Conservation (phyloP, 2,797 vertebrate genomes). For the Eutrigla gurnardus region DNA sequence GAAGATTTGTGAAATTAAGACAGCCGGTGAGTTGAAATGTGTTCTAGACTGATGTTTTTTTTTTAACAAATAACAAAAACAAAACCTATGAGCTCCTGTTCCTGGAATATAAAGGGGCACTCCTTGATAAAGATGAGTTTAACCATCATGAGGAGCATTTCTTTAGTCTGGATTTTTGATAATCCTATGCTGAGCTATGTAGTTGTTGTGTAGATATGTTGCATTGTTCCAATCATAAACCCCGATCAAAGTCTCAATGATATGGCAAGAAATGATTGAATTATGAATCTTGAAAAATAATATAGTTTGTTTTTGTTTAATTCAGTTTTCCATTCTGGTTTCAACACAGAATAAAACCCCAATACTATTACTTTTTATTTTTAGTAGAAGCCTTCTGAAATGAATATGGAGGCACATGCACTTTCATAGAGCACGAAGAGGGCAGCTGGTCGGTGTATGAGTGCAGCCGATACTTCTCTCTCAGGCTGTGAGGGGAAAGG, state of each 20-base stretch:
- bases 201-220: no score
- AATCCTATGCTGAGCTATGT: no score
- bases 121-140: neutral
- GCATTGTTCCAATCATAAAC: no score
- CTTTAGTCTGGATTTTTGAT: no score
- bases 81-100: neutral
- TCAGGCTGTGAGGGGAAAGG: slow-evolving; percentile 3
- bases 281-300: no score
- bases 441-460: neutral
- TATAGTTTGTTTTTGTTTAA: neutral
- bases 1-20: neutral
- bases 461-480: slow-evolving; percentile 3
- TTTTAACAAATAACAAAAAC: neutral
- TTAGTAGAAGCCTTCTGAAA: no score
- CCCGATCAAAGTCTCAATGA: no score
- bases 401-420: neutral
- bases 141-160: neutral
- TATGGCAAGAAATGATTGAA: no score
- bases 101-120: neutral
- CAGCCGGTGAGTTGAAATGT: neutral
- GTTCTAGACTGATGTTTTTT: neutral
- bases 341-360: neutral
- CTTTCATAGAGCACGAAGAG: neutral
- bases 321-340: neutral
- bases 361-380: no score